Conservation (phyloP, 2,888 invertebrate genomes). For the Tenthredo scrophulariae region DNA sequence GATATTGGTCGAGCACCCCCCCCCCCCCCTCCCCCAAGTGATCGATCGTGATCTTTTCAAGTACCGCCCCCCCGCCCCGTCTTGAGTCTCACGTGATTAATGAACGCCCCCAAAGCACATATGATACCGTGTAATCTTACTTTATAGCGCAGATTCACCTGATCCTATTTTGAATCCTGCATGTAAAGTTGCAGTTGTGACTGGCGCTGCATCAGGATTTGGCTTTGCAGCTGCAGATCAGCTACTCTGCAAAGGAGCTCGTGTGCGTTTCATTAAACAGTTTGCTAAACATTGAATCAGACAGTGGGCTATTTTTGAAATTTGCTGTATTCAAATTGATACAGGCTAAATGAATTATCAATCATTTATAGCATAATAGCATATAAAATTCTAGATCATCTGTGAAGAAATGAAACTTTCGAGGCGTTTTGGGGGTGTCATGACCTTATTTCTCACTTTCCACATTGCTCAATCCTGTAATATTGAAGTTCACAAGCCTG, state of each 20-base stretch:
- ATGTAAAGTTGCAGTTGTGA: conserved; percentile 9
- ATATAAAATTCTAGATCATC: too few species aligned
- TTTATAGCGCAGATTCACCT: neutral
- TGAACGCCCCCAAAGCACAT: too few species aligned
- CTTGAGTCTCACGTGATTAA: too few species aligned
- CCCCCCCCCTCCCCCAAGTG: too few species aligned
- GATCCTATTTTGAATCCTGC: conserved; percentile 1
- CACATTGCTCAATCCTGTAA: too few species aligned
- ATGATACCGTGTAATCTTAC: neutral
- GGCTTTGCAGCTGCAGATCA: conserved; percentile 4
- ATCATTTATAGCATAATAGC: neutral
- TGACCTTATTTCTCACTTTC: too few species aligned
- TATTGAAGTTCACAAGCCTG: too few species aligned
- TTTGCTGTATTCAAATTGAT: neutral
- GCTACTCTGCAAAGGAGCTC: neutral
- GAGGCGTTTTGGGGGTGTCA: too few species aligned
- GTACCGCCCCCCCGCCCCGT: too few species aligned
- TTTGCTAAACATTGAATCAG: neutral
- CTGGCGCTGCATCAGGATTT: conserved; percentile 2
- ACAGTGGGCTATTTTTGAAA: neutral
- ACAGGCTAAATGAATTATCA: neutral
- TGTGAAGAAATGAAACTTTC: too few species aligned
- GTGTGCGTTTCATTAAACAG: neutral
- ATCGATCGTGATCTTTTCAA: too few species aligned
- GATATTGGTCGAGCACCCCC: too few species aligned